These are phyloP conservation scores for Nemapogon koenigi DNA, from an alignment of 2,888 invertebrate genomes.

Conservation along the genomic window DNA sequence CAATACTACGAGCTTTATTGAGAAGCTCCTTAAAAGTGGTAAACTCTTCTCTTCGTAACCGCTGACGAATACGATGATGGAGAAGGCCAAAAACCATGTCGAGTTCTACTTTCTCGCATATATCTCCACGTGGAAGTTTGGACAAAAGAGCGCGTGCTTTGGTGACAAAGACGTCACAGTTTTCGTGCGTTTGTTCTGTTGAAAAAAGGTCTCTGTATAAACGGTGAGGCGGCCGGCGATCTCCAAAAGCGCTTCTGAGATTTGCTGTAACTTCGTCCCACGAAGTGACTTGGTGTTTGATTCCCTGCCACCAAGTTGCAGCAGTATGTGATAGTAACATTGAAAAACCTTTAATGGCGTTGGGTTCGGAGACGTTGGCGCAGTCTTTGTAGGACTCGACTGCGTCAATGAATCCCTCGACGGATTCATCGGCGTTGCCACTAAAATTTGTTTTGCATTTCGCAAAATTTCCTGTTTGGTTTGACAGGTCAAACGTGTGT, in stretches of 20 bases:
- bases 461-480: not conserved
- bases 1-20: conserved; percentile 9
- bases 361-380: conserved; percentile 1
- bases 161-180: conserved; percentile 14
- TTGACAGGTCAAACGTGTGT: not conserved
- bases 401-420: conserved; percentile 4
- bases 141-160: conserved; percentile 13
- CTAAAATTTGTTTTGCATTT: no score
- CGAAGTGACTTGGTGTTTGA: conserved; percentile 1
- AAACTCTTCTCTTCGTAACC: conserved; percentile 20
- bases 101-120: conserved; percentile 10
- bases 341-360: conserved; percentile 1
- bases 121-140: conserved; percentile 10
- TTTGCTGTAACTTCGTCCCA: conserved; percentile 12
- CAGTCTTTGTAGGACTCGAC: conserved; percentile 2
- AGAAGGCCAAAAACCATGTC: conserved; percentile 17
- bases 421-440: conserved; percentile 1
- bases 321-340: not conserved
- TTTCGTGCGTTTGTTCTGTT: conserved; percentile 9
- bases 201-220: conserved; percentile 13
- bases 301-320: conserved; percentile 1
- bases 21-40: conserved; percentile 8
- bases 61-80: conserved; percentile 13
- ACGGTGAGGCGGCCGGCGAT: conserved; percentile 10
- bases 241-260: conserved; percentile 11